Evolutionary conservation across 2,797 vertebrate species (phyloP).

Genomic region (Acanthornis magna): DNA sequence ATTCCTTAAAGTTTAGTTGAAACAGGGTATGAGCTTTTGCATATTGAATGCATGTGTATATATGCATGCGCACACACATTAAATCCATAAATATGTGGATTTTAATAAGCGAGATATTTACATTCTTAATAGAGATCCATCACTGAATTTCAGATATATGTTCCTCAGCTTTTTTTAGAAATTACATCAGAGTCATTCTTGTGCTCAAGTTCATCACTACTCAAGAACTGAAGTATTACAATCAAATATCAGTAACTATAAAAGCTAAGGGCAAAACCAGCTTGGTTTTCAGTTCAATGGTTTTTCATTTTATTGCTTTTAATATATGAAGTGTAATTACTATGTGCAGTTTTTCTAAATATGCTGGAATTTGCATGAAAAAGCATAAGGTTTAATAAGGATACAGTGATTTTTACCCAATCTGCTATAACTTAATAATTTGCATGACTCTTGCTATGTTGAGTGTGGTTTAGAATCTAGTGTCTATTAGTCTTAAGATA

Average conservation of each 20-base stretch:
- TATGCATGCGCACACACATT: neutral
- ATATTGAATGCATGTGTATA: neutral
- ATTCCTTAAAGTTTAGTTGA: neutral
- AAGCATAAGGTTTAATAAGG: slow-evolving; percentile 56
- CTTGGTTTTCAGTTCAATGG: slow-evolving; percentile 31
- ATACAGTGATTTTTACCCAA: slow-evolving; percentile 6
- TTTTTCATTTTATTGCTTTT: slow-evolving; percentile 48
- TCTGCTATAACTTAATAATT: slow-evolving; percentile 32
- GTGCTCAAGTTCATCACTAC: neutral
- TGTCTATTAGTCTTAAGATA: slow-evolving; percentile 43
- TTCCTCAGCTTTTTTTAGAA: neutral
- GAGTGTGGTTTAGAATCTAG: slow-evolving; percentile 63
- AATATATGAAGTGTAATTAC: neutral
- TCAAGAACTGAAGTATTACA: neutral
- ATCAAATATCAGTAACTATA: neutral
- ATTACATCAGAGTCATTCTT: neutral
- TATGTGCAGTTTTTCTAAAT: slow-evolving; percentile 50
- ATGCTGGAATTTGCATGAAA: slow-evolving; percentile 74
- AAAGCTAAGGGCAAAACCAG: neutral
- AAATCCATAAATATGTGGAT: neutral
- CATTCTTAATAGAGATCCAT: neutral
- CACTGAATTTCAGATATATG: neutral
- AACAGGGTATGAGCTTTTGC: neutral
- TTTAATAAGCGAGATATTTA: neutral
- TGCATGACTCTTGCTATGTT: slow-evolving; percentile 68